A percentile compares a stretch with the other conserved stretches of the same genome.
Conservation (phyloP, 2,113 vertebrate species). For the Zosterops lateralis region DNA sequence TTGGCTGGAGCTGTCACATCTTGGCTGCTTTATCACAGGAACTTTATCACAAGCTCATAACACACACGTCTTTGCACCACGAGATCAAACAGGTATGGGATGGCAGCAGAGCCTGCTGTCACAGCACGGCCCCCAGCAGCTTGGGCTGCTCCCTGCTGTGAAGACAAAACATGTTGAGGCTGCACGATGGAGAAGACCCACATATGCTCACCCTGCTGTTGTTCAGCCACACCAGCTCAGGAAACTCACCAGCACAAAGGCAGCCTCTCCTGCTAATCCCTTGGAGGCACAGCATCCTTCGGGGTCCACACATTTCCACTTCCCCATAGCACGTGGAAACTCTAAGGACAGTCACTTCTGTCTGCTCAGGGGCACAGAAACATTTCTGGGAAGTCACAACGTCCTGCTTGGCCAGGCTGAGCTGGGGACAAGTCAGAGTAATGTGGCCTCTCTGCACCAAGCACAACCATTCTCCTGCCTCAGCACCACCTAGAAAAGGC, state of each 20-base stretch:
- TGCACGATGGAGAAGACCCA: neutral
- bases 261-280: neutral
- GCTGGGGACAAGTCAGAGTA: neutral
- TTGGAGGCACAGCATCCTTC: neutral
- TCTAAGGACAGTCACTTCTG: neutral
- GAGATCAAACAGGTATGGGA: conserved; percentile 37
- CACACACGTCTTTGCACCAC: conserved; percentile 20
- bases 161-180: neutral
- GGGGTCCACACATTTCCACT: neutral
- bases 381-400: neutral
- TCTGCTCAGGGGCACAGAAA: neutral
- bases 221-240: neutral
- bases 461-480: neutral
- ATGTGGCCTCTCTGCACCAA: neutral
- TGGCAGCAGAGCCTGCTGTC: conserved; percentile 10
- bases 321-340: neutral
- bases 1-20: conserved; percentile 40
- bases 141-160: neutral
- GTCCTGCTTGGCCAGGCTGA: neutral
- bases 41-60: conserved; percentile 38
- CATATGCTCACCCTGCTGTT: neutral
- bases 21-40: conserved; percentile 35
- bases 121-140: neutral
- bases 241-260: neutral
- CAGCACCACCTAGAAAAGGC: neutral